These are phyloP conservation scores for Urocynchramus pylzowi DNA, from an alignment of 2,113 vertebrate species.

Conservation along the genomic window DNA sequence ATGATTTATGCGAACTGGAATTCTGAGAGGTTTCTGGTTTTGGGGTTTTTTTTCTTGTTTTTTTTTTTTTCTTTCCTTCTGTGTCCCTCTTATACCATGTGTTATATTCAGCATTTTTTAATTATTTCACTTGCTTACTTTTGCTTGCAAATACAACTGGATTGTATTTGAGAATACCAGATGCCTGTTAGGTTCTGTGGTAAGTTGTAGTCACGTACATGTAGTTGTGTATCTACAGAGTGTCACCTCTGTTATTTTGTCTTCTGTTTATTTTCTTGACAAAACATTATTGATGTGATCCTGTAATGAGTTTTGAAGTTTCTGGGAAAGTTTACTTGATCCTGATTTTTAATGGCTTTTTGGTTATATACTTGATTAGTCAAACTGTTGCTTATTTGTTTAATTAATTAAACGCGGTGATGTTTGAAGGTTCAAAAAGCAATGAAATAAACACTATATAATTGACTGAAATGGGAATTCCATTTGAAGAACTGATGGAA, in stretches of 20 bases:
- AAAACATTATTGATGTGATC: not conserved
- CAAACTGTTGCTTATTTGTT: constrained; percentile 12
- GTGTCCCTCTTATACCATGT: not conserved
- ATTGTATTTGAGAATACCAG: not conserved
- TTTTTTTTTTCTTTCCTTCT: not conserved
- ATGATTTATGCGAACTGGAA: not conserved
- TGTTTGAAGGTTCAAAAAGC: constrained; percentile 14
- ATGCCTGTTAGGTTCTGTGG: not conserved
- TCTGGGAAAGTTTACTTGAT: not conserved
- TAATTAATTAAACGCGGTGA: constrained; percentile 27
- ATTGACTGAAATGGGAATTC: constrained; percentile 56
- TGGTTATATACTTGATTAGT: constrained; percentile 3
- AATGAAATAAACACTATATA: not conserved
- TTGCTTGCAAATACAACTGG: not conserved
- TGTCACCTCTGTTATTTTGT: not conserved
- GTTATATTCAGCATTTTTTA: not conserved
- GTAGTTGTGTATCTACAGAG: not conserved
- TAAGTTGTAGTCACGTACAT: not conserved
- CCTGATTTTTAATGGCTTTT: not conserved
- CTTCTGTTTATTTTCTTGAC: not conserved
- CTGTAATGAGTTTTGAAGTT: not conserved
- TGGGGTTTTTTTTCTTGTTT: not conserved
- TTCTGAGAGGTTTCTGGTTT: not conserved
- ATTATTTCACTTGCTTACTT: not conserved
- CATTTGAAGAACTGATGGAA: not conserved